Evolutionary conservation across 2,797 vertebrate genomes (phyloP).

Genomic region (Macroramphosus scolopax): DNA sequence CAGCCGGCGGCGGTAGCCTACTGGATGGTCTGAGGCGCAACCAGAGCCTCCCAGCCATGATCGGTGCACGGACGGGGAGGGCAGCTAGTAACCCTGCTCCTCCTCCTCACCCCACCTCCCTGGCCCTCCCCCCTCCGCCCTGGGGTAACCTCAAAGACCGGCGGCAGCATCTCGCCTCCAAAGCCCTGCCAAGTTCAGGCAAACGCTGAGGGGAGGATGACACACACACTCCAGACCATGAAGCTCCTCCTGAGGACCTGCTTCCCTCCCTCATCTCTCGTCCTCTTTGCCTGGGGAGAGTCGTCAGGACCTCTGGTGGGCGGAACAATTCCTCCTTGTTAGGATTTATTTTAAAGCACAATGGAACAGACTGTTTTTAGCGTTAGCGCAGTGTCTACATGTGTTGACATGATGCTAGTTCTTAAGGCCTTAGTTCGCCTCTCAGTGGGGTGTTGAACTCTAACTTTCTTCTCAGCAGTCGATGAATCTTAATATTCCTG

Average conservation of each 20-base stretch:
- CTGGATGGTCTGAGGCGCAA: slow-evolving; percentile 91
- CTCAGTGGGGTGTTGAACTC: slow-evolving; percentile 12
- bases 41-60: slow-evolving; percentile 91
- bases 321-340: slow-evolving; percentile 42
- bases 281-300: slow-evolving; percentile 27
- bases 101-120: slow-evolving; percentile 73
- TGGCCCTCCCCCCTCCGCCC: slow-evolving; percentile 76
- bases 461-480: slow-evolving; percentile 14
- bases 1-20: slow-evolving; percentile 83
- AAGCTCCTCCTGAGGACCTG: not conserved
- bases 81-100: slow-evolving; percentile 67
- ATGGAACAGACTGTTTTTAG: slow-evolving; percentile 61
- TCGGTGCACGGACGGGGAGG: slow-evolving; percentile 77
- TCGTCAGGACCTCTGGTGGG: slow-evolving; percentile 6
- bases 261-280: slow-evolving; percentile 12
- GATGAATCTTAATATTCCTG: slow-evolving; percentile 13
- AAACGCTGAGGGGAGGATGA: slow-evolving; percentile 44
- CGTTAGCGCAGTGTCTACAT: slow-evolving; percentile 23
- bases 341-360: slow-evolving; percentile 70
- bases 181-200: slow-evolving; percentile 37
- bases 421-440: slow-evolving; percentile 57
- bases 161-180: slow-evolving; percentile 51
- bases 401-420: slow-evolving; percentile 35
- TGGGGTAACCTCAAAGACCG: slow-evolving; percentile 81
- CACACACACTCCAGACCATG: no score